Evolutionary conservation across 1,140 invertebrate species (phyloP).

Genomic region (Holcopasites calliopsidis): DNA sequence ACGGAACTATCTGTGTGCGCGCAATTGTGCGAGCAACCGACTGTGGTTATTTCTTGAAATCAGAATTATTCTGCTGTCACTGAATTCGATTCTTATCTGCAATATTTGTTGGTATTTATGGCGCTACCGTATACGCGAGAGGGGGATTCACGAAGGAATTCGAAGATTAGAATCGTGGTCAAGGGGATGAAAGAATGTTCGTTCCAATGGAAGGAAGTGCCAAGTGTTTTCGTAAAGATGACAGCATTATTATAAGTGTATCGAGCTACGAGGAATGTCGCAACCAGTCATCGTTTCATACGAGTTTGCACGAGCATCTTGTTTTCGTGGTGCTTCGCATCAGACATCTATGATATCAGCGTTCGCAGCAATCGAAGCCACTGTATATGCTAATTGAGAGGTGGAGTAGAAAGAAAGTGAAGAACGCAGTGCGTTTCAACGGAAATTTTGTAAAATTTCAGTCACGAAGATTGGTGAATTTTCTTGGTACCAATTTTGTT

Average conservation of each 20-base stretch:
- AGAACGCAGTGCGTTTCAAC: too few relatives aligned
- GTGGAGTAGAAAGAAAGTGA: neutral
- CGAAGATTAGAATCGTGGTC: too few relatives aligned
- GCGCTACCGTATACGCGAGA: too few relatives aligned
- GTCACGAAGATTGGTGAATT: too few relatives aligned
- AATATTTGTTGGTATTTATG: too few relatives aligned
- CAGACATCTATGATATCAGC: conserved; percentile 3
- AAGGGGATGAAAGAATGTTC: neutral
- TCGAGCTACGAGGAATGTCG: conserved; percentile 2
- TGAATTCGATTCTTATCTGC: too few relatives aligned
- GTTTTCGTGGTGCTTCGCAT: neutral
- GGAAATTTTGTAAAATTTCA: neutral
- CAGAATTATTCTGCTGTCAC: conserved; percentile 19
- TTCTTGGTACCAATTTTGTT: neutral
- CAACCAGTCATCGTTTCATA: conserved; percentile 11
- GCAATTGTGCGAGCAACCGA: neutral
- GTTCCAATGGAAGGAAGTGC: neutral
- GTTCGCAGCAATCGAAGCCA: neutral
- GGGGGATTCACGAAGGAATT: too few relatives aligned
- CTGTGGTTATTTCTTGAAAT: neutral
- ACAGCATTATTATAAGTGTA: conserved; percentile 13
- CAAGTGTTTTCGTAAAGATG: conserved; percentile 26
- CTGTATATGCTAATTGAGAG: neutral
- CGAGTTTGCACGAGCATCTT: neutral
- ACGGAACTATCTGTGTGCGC: conserved; percentile 52